Percentiles rank a stretch among this genome's conserved stretches.
Evolutionary conservation across 30 jellyfish, hydroid and myxozoan genomes (phyloP).

Genomic region (Catostylus mosaicus): DNA sequence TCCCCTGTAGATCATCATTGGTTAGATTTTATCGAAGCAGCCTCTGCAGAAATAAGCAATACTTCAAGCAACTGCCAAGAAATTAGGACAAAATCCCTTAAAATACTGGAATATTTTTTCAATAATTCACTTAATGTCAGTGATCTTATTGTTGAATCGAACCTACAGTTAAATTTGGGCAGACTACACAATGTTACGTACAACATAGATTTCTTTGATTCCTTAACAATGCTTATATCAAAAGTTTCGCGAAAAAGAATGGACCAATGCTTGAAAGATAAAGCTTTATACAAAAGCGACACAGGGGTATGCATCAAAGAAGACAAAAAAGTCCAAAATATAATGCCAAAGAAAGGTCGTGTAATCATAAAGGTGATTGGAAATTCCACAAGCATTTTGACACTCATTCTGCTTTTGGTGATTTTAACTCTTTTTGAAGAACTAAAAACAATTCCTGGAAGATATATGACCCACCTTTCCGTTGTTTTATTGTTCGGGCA

Average conservation of each 20-base stretch:
- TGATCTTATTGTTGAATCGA: not conserved
- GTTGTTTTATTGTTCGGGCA: constrained; percentile 30
- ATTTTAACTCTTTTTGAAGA: constrained; percentile 19
- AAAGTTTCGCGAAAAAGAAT: constrained; percentile 1
- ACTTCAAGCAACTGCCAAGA: constrained; percentile 24
- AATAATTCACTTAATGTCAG: not conserved
- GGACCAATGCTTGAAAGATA: not conserved
- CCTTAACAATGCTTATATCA: not conserved
- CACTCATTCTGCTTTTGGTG: constrained; percentile 17
- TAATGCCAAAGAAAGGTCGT: not conserved
- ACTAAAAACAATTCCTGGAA: constrained; percentile 52
- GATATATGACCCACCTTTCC: constrained; percentile 32
- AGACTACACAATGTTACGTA: not conserved
- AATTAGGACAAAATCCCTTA: not conserved
- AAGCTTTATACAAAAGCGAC: not conserved
- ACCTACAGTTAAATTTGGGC: not conserved
- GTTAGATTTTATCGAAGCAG: not conserved
- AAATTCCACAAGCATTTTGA: constrained; percentile 28
- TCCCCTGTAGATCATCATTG: not conserved
- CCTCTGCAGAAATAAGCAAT: constrained; percentile 1
- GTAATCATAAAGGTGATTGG: constrained; percentile 1
- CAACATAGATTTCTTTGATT: constrained; percentile 19
- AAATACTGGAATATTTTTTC: not conserved
- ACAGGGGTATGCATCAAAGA: constrained; percentile 14
- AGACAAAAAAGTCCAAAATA: not conserved